phyloP scores from a whole-genome alignment of 1,140 invertebrate species.

The Drosophila auraria region DNA sequence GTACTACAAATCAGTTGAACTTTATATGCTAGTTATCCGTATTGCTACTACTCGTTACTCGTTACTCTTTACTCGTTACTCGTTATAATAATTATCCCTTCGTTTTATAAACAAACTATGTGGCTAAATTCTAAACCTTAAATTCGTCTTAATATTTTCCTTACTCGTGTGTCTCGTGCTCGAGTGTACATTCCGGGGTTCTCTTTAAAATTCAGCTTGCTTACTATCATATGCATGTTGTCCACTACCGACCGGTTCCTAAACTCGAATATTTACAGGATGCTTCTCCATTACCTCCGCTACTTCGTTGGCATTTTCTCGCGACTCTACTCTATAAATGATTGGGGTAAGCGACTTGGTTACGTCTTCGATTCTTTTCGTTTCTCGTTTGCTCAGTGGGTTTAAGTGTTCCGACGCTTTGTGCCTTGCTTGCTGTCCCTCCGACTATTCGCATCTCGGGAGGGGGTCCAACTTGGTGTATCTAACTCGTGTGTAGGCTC shows the following conservation, averaged over 20 bases:
- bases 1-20: conserved; percentile 82
- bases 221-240: conserved; percentile 55
- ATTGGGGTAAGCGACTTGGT: conserved; percentile 63
- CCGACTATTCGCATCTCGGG: background rate
- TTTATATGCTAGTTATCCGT: conserved; percentile 65
- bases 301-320: conserved; percentile 71
- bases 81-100: conserved; percentile 46
- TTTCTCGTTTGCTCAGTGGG: conserved; percentile 71
- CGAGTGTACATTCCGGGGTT: conserved; percentile 7
- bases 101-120: conserved; percentile 80
- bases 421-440: conserved; percentile 23
- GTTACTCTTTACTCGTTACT: conserved; percentile 10
- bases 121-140: conserved; percentile 80
- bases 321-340: conserved; percentile 57
- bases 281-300: conserved; percentile 36
- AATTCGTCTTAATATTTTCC: conserved; percentile 71
- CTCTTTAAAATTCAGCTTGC: conserved; percentile 69
- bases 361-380: conserved; percentile 39
- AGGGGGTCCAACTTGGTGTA: conserved; percentile 23
- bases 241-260: conserved; percentile 51
- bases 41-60: conserved; percentile 34
- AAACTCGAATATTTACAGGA: conserved; percentile 68
- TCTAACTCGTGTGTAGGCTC: conserved; percentile 34
- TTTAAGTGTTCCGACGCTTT: conserved; percentile 70
- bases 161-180: conserved; percentile 39